Percentiles rank a stretch among this genome's conserved stretches.
These are phyloP conservation scores for Scarus forsteni DNA, from an alignment of 2,797 vertebrate genomes.

Conservation along the genomic window DNA sequence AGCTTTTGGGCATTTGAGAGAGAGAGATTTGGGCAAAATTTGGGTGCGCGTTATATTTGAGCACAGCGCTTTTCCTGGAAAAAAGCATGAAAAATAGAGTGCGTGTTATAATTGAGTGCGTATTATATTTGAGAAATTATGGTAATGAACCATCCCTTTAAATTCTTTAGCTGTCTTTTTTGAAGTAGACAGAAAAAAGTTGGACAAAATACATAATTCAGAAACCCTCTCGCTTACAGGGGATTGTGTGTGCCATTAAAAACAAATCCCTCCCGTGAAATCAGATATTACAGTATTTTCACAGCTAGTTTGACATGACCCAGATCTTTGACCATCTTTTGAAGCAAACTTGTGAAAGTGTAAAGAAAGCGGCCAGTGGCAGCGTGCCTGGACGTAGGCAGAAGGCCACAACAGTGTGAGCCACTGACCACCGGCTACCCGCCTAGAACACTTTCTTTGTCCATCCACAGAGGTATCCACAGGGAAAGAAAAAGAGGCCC, in stretches of 20 bases:
- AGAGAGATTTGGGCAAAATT: no score
- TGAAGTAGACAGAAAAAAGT: no score
- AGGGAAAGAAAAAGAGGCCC: conserved; percentile 19
- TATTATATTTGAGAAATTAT: no score
- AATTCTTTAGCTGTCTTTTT: no score
- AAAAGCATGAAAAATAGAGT: no score
- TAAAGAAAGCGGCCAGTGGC: conserved; percentile 35
- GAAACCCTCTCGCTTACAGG: background rate
- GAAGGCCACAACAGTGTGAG: conserved; percentile 47
- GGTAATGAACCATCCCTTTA: no score
- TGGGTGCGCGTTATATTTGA: no score
- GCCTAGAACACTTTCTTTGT: conserved; percentile 53
- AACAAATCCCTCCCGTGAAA: conserved; percentile 28
- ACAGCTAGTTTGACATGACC: conserved; percentile 41
- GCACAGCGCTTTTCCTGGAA: no score
- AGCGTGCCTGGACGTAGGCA: conserved; percentile 33
- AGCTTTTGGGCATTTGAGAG: no score
- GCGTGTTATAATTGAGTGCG: no score
- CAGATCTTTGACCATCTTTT: conserved; percentile 43
- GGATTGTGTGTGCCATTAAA: background rate
- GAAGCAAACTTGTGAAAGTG: conserved; percentile 50
- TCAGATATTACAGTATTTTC: conserved; percentile 34
- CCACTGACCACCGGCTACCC: conserved; percentile 54
- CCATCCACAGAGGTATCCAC: conserved; percentile 60
- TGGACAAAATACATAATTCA: background rate